Evolutionary conservation across 2,888 invertebrate species (phyloP), one percentile per base, ranked within the genome.

Genomic region (Platycheirus albimanus): DNA sequence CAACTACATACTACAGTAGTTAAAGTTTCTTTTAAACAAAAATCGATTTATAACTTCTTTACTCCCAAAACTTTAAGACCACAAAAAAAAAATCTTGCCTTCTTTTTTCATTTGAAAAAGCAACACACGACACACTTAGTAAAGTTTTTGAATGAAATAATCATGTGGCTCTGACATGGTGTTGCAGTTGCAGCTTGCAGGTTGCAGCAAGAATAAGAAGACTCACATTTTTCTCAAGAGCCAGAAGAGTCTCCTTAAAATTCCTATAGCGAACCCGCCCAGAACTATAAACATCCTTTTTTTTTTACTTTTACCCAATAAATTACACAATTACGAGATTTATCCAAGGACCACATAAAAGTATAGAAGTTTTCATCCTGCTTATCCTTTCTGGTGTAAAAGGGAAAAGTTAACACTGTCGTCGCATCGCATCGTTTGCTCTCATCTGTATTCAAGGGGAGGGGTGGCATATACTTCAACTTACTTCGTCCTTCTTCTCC

Each of bases 301-400:
- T 58, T 30, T 43, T 24, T 24, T 41, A 2, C 30, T 13, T 30
- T 30, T 30, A 33, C 41, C 24, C 61, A 43, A 71, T 77, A 77
- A 81, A 72, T 77, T 77, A 71, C 51, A 67, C 66, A 77, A 71
- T 77, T 81, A 81, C 71, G 38, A 71, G 54, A 63, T 67, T 71
- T 61, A 77, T 63, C 43, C 66, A 54, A 67, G 61, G 47, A 71
- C 81, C 81, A 63, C 80, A 76, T 58, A 36, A 70, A 76, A 67
- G 71, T 41, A 54, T 77, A 77, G 54, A 58, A 58, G 58, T 58
- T 81, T 77, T 41, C 30, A 24, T 38, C 43, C 24, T 38, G 38
- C 38, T 71, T 58, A 79, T 79, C 52, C 75, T 5, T 33, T 52
- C 5, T 38, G 8, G 20, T 33, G 15, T 61, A 28, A 38, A 47